Percentiles rank a stretch among this genome's conserved stretches.
Evolutionary conservation across 2,888 invertebrate species (phyloP).

Genomic region (Bombyx huttoni): DNA sequence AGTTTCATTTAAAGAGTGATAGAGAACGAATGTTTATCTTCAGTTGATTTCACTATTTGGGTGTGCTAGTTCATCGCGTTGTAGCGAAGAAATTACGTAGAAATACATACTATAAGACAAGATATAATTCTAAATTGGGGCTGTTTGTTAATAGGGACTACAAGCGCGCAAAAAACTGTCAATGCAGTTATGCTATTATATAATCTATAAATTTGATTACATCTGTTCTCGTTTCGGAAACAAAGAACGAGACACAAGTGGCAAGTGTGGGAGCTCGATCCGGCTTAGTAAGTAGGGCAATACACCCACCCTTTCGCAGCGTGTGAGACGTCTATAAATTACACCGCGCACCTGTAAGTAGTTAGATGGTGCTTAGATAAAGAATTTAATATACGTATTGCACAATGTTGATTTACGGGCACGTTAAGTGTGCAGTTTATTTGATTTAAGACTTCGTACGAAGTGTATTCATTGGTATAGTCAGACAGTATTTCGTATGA

Average conservation of each 20-base stretch:
- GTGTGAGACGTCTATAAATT: conserved; percentile 55
- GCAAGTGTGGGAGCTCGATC: conserved; percentile 36
- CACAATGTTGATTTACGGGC: conserved; percentile 34
- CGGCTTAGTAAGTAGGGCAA: conserved; percentile 48
- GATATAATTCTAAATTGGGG: no score
- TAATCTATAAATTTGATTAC: conserved; percentile 7
- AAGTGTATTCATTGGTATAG: conserved; percentile 4
- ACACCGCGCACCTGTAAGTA: conserved; percentile 53
- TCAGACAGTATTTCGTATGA: neutral
- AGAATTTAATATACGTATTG: conserved; percentile 47
- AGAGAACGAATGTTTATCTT: no score
- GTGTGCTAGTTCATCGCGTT: no score
- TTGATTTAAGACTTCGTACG: conserved; percentile 7
- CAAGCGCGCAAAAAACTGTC: neutral
- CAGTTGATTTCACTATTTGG: no score
- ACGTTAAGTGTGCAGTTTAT: conserved; percentile 8
- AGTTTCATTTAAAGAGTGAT: no score
- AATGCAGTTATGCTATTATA: conserved; percentile 6
- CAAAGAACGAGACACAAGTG: conserved; percentile 6
- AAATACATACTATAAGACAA: no score
- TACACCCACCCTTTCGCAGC: conserved; percentile 45
- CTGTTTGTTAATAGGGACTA: neutral
- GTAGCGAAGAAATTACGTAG: no score
- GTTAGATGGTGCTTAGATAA: conserved; percentile 53
- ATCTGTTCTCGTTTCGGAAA: neutral